phyloP scores from a whole-genome alignment of 2,113 vertebrate genomes.

The Symphodus melops region DNA sequence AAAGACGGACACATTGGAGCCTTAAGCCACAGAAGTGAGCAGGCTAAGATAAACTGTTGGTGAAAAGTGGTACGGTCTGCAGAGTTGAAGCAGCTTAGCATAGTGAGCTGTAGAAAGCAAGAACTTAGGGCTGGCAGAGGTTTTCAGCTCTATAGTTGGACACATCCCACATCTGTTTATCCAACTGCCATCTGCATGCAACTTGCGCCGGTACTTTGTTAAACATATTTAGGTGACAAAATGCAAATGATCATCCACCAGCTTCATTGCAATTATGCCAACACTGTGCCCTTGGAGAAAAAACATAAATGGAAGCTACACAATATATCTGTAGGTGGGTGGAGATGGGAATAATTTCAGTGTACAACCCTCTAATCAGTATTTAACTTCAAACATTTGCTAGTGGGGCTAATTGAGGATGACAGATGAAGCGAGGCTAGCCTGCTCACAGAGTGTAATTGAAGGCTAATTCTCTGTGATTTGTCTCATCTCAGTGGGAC shows the following conservation, averaged over 20 bases:
- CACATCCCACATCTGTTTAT: conserved; percentile 16
- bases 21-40: not conserved
- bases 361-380: conserved; percentile 68
- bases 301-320: conserved; percentile 27
- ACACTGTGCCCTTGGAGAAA: conserved; percentile 23
- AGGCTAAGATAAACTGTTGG: conserved; percentile 6
- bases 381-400: conserved; percentile 74
- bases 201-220: conserved; percentile 28
- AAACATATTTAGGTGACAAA: conserved; percentile 9
- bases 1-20: not conserved
- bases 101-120: conserved; percentile 44
- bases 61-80: conserved; percentile 3
- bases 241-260: conserved; percentile 33
- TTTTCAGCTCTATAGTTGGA: conserved; percentile 34
- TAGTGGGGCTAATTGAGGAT: conserved; percentile 68
- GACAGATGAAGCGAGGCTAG: conserved; percentile 66
- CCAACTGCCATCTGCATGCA: conserved; percentile 25
- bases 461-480: conserved; percentile 75
- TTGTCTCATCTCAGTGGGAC: conserved; percentile 71
- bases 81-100: conserved; percentile 6
- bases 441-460: conserved; percentile 64
- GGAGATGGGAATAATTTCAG: conserved; percentile 45
- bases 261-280: conserved; percentile 48
- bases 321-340: conserved; percentile 34
- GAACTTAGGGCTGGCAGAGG: conserved; percentile 18